Conservation (phyloP, 1,140 invertebrate genomes). For the Neodiprion virginianus region DNA sequence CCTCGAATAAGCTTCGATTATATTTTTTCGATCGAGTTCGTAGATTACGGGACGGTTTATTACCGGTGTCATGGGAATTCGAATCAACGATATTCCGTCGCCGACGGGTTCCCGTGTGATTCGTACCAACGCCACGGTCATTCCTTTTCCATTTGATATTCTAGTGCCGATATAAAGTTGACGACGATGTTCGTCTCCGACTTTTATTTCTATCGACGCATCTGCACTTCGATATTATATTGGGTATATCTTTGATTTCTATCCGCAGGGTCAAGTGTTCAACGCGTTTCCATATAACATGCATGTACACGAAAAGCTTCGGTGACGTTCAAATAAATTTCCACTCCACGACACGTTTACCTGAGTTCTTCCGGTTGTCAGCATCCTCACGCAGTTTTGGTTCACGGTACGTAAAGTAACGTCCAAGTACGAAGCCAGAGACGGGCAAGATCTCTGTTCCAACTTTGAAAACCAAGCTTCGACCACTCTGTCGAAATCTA, state of each 20-base stretch:
- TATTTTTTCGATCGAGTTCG: background rate
- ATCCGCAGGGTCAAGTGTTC: too few relatives aligned
- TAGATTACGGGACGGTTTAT: background rate
- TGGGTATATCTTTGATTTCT: background rate
- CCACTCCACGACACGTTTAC: background rate
- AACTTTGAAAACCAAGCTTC: background rate
- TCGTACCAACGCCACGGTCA: background rate
- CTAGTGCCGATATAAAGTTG: constrained; percentile 4
- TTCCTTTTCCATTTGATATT: background rate
- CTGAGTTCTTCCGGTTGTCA: background rate
- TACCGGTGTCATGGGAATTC: background rate
- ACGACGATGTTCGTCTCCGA: background rate
- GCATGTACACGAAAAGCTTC: too few relatives aligned
- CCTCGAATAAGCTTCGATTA: too few relatives aligned
- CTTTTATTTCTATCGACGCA: background rate
- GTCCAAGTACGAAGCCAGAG: background rate
- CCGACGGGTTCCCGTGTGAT: background rate
- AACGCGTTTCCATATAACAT: too few relatives aligned
- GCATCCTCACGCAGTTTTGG: background rate
- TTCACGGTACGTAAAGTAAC: background rate
- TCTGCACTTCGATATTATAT: background rate
- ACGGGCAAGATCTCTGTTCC: background rate
- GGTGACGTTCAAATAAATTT: too few relatives aligned
- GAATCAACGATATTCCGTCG: background rate
- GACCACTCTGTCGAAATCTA: background rate